These are phyloP conservation scores for Suricata suricatta DNA, from an alignment of 2,113 vertebrate genomes.

Conservation along the genomic window DNA sequence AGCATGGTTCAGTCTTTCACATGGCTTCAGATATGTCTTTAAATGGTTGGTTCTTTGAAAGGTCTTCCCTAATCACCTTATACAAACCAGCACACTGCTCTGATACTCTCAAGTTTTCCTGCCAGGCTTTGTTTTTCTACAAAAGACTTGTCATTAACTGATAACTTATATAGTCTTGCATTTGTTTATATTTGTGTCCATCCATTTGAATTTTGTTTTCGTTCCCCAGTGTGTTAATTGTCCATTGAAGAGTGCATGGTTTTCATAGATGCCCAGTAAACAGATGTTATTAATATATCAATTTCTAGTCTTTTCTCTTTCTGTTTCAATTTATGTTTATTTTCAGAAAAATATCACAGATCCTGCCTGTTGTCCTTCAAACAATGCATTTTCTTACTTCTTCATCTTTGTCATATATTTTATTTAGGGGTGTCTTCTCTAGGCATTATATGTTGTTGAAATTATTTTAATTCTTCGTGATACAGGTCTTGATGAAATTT, in stretches of 20 bases:
- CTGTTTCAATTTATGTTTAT: not conserved
- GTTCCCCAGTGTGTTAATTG: not conserved
- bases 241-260: not conserved
- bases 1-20: not conserved
- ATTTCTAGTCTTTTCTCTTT: not conserved
- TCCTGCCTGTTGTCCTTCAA: not conserved
- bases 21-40: not conserved
- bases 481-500: not conserved
- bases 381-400: not conserved
- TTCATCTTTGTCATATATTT: not conserved
- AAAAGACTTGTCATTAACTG: not conserved
- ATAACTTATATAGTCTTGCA: not conserved
- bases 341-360: not conserved
- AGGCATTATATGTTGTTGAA: not conserved
- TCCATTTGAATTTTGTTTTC: not conserved
- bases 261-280: not conserved
- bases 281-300: not conserved
- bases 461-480: constrained; percentile 26
- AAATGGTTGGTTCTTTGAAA: not conserved
- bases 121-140: not conserved
- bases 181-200: not conserved
- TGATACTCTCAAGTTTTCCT: not conserved
- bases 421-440: not conserved
- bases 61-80: not conserved
- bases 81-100: not conserved